Percentiles rank a stretch among this genome's conserved stretches.
phyloP scores from a whole-genome alignment of 2,113 vertebrate species.

The Scartelaos histophorus region DNA sequence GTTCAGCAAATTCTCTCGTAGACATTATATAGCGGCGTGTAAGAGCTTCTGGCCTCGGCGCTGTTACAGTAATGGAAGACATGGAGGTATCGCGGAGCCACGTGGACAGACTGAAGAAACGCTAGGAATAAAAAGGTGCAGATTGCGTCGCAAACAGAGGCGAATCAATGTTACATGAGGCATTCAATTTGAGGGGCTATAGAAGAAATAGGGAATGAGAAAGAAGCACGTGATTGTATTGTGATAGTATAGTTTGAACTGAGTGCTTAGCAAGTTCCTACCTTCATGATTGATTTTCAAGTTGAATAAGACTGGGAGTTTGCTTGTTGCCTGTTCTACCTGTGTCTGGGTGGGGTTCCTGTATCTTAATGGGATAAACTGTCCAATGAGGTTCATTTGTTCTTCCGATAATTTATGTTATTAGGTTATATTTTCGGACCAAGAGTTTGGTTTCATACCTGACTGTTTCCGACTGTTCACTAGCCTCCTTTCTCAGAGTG shows the following conservation, averaged over 20 bases:
- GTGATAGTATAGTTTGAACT: no score
- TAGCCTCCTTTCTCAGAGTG: no score
- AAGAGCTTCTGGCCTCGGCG: constrained; percentile 10
- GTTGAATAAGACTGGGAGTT: neutral
- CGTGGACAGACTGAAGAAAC: neutral
- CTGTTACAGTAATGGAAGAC: constrained; percentile 38
- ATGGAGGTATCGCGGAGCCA: constrained; percentile 10
- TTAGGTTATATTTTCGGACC: no score
- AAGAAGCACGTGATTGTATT: neutral
- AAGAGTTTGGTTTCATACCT: no score
- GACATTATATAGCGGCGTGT: constrained; percentile 20
- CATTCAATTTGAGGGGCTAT: neutral
- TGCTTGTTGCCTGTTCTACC: neutral
- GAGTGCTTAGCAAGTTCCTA: no score
- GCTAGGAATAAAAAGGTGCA: neutral
- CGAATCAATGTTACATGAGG: neutral
- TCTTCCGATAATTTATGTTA: no score
- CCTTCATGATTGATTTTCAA: neutral
- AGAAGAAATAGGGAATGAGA: neutral
- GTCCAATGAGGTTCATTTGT: no score
- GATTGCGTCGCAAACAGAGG: neutral
- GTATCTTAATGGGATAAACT: neutral
- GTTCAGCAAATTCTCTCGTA: constrained; percentile 57
- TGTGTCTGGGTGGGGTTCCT: neutral
- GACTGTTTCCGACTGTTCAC: no score